phyloP scores from a whole-genome alignment of 1,140 invertebrate species.

The Drosophila subobscura region DNA sequence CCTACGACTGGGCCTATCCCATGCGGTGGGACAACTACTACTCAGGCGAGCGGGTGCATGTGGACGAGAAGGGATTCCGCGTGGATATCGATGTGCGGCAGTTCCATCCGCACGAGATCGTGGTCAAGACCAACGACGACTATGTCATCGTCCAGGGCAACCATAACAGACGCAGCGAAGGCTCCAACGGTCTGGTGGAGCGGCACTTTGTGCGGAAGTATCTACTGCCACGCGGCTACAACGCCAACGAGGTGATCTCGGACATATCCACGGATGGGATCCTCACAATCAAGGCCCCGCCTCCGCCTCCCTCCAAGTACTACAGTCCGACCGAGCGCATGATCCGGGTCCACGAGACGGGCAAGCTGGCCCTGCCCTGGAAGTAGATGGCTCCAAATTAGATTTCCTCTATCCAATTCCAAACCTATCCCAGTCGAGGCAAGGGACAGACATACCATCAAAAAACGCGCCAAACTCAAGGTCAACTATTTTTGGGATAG shows the following conservation, averaged over 20 bases:
- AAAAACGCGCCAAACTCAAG: constrained; percentile 47
- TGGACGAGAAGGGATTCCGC: constrained; percentile 91
- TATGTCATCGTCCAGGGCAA: constrained; percentile 91
- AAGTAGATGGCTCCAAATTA: constrained; percentile 39
- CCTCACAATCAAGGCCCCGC: constrained; percentile 88
- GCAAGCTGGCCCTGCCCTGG: constrained; percentile 75
- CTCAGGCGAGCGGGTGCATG: constrained; percentile 84
- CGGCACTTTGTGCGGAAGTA: constrained; percentile 90
- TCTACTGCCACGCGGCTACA: constrained; percentile 84
- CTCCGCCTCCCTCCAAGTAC: constrained; percentile 83
- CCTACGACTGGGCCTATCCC: constrained; percentile 71
- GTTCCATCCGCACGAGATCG: constrained; percentile 93
- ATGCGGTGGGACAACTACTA: constrained; percentile 81
- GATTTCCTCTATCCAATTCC: neutral
- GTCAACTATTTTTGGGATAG: constrained; percentile 68
- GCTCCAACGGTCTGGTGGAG: constrained; percentile 89
- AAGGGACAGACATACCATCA: neutral
- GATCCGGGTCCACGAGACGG: constrained; percentile 73
- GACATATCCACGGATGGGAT: constrained; percentile 90
- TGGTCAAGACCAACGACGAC: constrained; percentile 92
- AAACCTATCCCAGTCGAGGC: neutral
- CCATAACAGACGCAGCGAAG: constrained; percentile 91
- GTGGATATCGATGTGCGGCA: constrained; percentile 93
- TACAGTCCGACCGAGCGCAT: constrained; percentile 65
- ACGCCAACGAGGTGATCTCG: constrained; percentile 89